Percentiles rank a stretch among this genome's conserved stretches.
These are phyloP conservation scores for Cephonodes hylas DNA, from an alignment of 2,888 invertebrate genomes.

Conservation along the genomic window DNA sequence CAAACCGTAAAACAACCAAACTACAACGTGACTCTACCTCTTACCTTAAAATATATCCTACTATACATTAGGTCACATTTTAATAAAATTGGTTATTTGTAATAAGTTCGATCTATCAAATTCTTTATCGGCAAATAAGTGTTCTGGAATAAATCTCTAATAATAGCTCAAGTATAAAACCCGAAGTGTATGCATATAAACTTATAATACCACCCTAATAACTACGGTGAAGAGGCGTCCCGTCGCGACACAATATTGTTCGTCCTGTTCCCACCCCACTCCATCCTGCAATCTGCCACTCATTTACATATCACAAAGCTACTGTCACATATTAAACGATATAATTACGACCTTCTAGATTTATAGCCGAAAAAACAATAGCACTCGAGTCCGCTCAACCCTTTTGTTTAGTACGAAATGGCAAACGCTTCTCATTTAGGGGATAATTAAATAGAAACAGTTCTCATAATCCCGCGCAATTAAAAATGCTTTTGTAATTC, in stretches of 20 bases:
- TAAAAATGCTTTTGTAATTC: constrained; percentile 52
- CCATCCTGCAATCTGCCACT: constrained; percentile 49
- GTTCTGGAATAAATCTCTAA: constrained; percentile 2
- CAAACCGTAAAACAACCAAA: no score
- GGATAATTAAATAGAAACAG: constrained; percentile 73
- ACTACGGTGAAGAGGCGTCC: constrained; percentile 62
- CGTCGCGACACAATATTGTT: constrained; percentile 64
- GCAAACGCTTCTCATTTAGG: constrained; percentile 68
- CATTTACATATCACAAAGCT: constrained; percentile 77
- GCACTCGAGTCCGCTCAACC: constrained; percentile 56
- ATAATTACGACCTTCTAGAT: constrained; percentile 77
- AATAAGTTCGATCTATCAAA: not conserved
- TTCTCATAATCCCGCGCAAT: constrained; percentile 72
- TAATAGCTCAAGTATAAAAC: constrained; percentile 31
- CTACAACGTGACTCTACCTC: no score
- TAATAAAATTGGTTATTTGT: not conserved
- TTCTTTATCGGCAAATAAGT: not conserved
- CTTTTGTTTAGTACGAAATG: constrained; percentile 58
- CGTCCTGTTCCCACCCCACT: constrained; percentile 69
- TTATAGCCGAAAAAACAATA: constrained; percentile 75
- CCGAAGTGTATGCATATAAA: constrained; percentile 25
- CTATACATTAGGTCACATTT: not conserved
- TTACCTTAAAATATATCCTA: no score
- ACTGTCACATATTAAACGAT: constrained; percentile 76
- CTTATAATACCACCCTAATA: constrained; percentile 30